Conservation (phyloP, 2,113 vertebrate species). For the Leucosticte australis region DNA sequence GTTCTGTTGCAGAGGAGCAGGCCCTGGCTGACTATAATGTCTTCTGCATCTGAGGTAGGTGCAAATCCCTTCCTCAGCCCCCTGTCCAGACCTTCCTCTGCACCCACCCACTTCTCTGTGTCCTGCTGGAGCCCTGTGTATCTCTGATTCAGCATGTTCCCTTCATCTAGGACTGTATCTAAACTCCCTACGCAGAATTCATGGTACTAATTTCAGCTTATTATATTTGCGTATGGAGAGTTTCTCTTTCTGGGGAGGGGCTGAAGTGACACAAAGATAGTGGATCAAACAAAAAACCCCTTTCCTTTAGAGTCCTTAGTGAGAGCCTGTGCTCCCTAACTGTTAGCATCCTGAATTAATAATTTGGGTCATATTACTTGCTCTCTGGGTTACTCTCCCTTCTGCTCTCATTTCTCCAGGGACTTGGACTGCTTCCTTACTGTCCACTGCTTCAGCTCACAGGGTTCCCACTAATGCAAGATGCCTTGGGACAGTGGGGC, state of each 20-base stretch:
- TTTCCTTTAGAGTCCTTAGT: background rate
- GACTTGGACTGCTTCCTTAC: background rate
- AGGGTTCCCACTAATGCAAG: background rate
- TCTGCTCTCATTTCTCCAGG: background rate
- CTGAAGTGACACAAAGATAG: background rate
- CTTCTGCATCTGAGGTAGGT: slow-evolving; percentile 60
- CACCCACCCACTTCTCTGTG: background rate
- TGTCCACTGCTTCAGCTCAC: background rate
- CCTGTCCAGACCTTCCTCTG: background rate
- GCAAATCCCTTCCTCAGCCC: background rate
- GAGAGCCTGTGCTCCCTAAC: background rate
- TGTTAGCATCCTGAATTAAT: background rate
- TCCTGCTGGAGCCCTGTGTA: background rate
- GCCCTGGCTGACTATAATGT: slow-evolving; percentile 60
- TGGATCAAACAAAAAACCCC: background rate
- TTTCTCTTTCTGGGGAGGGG: background rate
- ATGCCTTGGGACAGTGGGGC: background rate
- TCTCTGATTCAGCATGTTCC: background rate
- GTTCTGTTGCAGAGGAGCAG: slow-evolving; percentile 64
- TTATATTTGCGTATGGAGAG: background rate
- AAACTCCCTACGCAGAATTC: background rate
- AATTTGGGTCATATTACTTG: background rate
- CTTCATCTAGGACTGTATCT: background rate
- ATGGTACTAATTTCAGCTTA: background rate
- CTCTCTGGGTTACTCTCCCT: background rate